phyloP scores from a whole-genome alignment of 2,797 vertebrate species.

The Pterois miles region DNA sequence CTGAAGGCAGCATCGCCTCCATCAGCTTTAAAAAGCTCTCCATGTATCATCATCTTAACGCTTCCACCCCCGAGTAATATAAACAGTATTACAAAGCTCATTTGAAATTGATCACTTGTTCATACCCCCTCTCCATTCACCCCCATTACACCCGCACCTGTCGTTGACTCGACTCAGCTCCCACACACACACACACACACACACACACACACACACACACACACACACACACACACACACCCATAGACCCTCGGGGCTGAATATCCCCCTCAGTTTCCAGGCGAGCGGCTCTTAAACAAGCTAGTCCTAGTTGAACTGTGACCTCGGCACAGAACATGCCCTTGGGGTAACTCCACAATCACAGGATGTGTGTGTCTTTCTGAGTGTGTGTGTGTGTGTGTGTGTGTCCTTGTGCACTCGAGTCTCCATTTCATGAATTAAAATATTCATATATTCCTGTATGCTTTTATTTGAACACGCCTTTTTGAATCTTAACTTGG shows the following conservation, averaged over 20 bases:
- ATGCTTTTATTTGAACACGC: slow-evolving; percentile 2
- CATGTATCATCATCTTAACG: slow-evolving; percentile 52
- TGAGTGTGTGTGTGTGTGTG: slow-evolving; percentile 35
- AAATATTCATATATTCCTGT: slow-evolving; percentile 51
- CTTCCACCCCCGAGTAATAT: slow-evolving; percentile 46
- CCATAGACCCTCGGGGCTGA: slow-evolving; percentile 60
- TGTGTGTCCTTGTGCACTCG: slow-evolving; percentile 27
- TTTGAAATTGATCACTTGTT: slow-evolving; percentile 74
- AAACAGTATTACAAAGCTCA: slow-evolving; percentile 69
- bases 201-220: slow-evolving; percentile 31
- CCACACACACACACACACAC: slow-evolving; percentile 27
- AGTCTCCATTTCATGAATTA: slow-evolving; percentile 42
- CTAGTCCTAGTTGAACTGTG: slow-evolving; percentile 75
- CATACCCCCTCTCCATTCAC: slow-evolving; percentile 36
- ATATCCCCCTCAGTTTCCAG: slow-evolving; percentile 66
- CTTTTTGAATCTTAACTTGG: slow-evolving; percentile 5
- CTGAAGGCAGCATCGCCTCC: slow-evolving; percentile 14
- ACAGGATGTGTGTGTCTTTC: slow-evolving; percentile 57
- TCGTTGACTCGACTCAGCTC: slow-evolving; percentile 67
- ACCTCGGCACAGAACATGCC: slow-evolving; percentile 77
- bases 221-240: slow-evolving; percentile 3
- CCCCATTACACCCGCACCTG: slow-evolving; percentile 73
- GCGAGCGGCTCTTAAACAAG: slow-evolving; percentile 78
- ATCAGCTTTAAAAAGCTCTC: slow-evolving; percentile 27
- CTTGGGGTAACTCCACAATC: slow-evolving; percentile 74